Percentiles rank a stretch among this genome's conserved stretches.
phyloP scores from a whole-genome alignment of 2,888 invertebrate species.

The Lamellibrachia satsuma region DNA sequence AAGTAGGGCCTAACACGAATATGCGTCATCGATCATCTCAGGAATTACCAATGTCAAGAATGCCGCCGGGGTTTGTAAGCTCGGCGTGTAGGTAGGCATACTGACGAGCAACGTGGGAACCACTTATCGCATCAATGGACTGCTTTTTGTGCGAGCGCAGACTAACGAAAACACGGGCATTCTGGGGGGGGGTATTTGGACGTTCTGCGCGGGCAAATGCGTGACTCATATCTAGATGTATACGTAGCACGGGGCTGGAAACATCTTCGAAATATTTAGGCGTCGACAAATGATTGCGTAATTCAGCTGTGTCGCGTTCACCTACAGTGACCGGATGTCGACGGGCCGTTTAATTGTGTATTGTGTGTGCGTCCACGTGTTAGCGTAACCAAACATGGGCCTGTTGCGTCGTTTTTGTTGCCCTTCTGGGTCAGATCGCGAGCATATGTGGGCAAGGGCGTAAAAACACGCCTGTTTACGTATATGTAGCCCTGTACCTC shows the following conservation, averaged over 20 bases:
- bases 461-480: background rate
- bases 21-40: background rate
- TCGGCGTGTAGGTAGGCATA: background rate
- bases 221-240: background rate
- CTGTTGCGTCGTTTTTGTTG: background rate
- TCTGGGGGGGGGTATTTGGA: background rate
- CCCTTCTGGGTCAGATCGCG: background rate
- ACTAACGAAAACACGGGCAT: slow-evolving; percentile 1
- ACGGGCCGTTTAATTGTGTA: too few relatives aligned
- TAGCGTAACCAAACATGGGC: background rate
- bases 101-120: background rate
- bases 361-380: too few relatives aligned
- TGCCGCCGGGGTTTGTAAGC: background rate
- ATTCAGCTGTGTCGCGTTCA: background rate
- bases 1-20: background rate
- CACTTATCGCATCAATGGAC: background rate
- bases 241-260: too few relatives aligned
- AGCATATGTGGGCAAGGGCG: background rate
- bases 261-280: too few relatives aligned
- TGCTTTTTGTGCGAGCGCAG: background rate
- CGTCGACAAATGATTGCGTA: background rate
- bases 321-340: background rate
- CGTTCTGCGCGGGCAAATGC: background rate
- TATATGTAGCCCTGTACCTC: background rate
- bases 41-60: slow-evolving; percentile 8